Percentiles rank a stretch among this genome's conserved stretches.
phyloP scores from a whole-genome alignment of 2,888 invertebrate genomes.

The Zonitis immaculata region DNA sequence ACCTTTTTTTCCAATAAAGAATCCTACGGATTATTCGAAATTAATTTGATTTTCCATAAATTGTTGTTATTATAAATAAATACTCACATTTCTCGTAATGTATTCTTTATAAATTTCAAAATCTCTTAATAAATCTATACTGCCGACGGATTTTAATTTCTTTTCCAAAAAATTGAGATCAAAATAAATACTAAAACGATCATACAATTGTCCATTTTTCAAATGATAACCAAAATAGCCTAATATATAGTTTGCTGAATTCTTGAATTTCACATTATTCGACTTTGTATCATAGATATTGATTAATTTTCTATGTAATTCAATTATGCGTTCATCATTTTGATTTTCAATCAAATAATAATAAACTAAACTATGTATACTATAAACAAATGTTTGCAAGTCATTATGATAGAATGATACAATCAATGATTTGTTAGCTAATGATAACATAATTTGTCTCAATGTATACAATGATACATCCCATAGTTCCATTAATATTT shows the following conservation, averaged over 20 bases:
- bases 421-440: slow-evolving; percentile 64
- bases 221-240: slow-evolving; percentile 70
- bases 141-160: slow-evolving; percentile 63
- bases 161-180: slow-evolving; percentile 67
- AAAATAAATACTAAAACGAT: slow-evolving; percentile 59
- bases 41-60: slow-evolving; percentile 5
- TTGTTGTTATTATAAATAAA: slow-evolving; percentile 3
- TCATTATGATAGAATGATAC: slow-evolving; percentile 59
- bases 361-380: slow-evolving; percentile 52
- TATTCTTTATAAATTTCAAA: slow-evolving; percentile 58
- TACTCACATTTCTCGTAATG: slow-evolving; percentile 55
- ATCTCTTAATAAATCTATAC: slow-evolving; percentile 66
- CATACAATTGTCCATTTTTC: slow-evolving; percentile 52
- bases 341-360: slow-evolving; percentile 10
- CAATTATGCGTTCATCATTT: neutral
- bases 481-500: slow-evolving; percentile 52
- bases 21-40: slow-evolving; percentile 44
- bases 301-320: slow-evolving; percentile 12
- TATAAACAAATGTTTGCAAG: slow-evolving; percentile 60
- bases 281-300: slow-evolving; percentile 1
- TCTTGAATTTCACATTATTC: neutral
- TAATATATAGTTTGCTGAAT: slow-evolving; percentile 54
- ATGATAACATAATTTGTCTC: slow-evolving; percentile 58
- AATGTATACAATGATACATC: slow-evolving; percentile 48
- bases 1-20: slow-evolving; percentile 49